Evolutionary conservation across 2,888 invertebrate genomes (phyloP), one percentile per base, ranked within the genome.

Genomic region (Conops quadrifasciatus): DNA sequence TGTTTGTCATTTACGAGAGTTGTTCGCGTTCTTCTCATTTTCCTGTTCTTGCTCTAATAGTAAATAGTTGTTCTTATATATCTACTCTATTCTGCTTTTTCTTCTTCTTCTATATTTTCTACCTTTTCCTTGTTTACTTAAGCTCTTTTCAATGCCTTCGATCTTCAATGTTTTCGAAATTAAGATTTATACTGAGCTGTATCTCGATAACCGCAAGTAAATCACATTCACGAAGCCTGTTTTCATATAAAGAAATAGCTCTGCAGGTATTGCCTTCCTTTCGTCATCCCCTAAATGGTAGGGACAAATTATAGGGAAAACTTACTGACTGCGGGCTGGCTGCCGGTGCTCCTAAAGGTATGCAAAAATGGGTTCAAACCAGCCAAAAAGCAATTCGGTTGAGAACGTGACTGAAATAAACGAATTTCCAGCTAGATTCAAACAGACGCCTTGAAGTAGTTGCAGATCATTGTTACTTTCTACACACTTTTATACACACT

Each of bases 331-430:
- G 36, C 4, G 9, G 36, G 9, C 36, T 43, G 62, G 3, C 16
- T 21, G 72, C 53, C 47, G 59, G 36, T 36, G 58, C 70, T 49
- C 72, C 74, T 70, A 72, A 75, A 74, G 67, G 72, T 75, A 73
- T 75, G 75, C 74, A 71, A 67, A 64, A 73, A 49, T 19, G 15
- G n/a, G 51, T 56, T 68, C 47, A 30, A 67, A 67, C 59, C 59
- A 45, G 47, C 47, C 59, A 47, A 59, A 67, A 67, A 67, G 67
- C 59, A 67, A 67, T 67, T 67, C 67, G 26, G 24, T n/a, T 45
- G 5, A 47, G 26, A 45, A 67, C 67, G 67, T 67, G 67, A 67
- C 59, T 67, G 47, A 58, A 58, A 59, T 67, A 59, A 67, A 59
- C 67, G 26, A 45, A 67, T 58, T 58, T 28, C 26, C 16, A 19